These are phyloP conservation scores for Bathynomus jamesi DNA, from an alignment of 1,140 invertebrate genomes.

Conservation along the genomic window DNA sequence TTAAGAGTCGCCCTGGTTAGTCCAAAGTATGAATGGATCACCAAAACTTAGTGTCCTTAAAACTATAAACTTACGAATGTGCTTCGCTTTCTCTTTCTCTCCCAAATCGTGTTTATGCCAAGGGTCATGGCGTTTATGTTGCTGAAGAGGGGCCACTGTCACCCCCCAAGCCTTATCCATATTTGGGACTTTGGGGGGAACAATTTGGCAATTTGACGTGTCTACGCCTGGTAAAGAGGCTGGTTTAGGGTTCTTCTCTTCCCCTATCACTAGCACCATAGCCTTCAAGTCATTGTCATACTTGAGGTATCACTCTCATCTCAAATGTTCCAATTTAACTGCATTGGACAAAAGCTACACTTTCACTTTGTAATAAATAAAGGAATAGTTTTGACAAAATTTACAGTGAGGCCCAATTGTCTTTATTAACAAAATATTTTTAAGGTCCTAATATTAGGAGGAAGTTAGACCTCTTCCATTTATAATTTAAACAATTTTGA, in stretches of 20 bases:
- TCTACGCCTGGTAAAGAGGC: not conserved
- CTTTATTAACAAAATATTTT: no score
- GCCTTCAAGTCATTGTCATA: not conserved
- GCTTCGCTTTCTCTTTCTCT: conserved; percentile 37
- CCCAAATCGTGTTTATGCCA: conserved; percentile 38
- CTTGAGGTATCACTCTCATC: not conserved
- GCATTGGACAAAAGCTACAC: no score
- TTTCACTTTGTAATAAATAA: no score
- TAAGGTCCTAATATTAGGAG: no score
- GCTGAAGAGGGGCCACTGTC: conserved; percentile 36
- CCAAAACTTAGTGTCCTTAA: no score
- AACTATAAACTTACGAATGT: conserved; percentile 31
- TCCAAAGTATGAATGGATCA: not conserved
- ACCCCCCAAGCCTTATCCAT: conserved; percentile 38
- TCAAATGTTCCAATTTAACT: no score
- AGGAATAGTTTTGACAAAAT: no score
- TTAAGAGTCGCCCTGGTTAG: no score
- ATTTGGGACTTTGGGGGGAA: not conserved
- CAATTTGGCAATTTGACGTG: not conserved
- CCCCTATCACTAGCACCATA: not conserved
- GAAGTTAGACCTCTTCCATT: no score
- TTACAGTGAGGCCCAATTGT: no score
- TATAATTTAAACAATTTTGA: no score
- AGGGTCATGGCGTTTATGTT: conserved; percentile 37
- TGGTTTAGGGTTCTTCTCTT: not conserved